Percentiles rank a stretch among this genome's conserved stretches.
Conservation (phyloP, 2,113 vertebrate species). For the Okapia johnstoni region DNA sequence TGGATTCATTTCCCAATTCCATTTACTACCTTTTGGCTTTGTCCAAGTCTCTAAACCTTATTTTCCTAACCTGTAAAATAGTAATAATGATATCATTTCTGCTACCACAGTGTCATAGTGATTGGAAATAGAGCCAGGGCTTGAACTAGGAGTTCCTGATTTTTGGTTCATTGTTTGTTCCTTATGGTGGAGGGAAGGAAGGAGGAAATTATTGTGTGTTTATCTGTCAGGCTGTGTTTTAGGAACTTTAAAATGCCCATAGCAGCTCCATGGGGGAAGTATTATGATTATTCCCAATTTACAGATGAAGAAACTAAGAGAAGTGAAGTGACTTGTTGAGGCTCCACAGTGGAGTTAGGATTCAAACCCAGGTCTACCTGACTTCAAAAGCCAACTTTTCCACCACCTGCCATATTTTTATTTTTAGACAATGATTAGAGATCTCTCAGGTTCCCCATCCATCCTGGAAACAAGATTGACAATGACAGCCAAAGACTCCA, state of each 20-base stretch:
- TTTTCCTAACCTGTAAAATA: neutral
- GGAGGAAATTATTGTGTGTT: neutral
- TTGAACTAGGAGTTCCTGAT: neutral
- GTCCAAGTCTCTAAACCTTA: neutral
- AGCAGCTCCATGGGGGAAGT: neutral
- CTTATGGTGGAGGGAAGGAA: neutral
- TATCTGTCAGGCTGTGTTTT: neutral
- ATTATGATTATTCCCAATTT: neutral
- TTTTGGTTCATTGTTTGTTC: neutral
- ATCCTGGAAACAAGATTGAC: neutral
- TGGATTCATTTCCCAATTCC: neutral
- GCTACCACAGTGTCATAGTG: neutral
- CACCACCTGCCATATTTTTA: neutral
- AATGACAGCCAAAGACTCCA: neutral
- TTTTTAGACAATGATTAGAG: neutral
- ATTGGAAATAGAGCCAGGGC: neutral
- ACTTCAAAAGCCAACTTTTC: neutral
- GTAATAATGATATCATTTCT: neutral
- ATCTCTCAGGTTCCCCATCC: neutral
- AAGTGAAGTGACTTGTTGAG: neutral
- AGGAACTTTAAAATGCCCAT: neutral
- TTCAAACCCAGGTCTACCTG: neutral
- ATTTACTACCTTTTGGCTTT: neutral
- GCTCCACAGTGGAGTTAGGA: neutral
- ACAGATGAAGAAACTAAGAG: neutral